Conservation (phyloP, 2,888 invertebrate species). For the Margaritifera margaritifera region DNA sequence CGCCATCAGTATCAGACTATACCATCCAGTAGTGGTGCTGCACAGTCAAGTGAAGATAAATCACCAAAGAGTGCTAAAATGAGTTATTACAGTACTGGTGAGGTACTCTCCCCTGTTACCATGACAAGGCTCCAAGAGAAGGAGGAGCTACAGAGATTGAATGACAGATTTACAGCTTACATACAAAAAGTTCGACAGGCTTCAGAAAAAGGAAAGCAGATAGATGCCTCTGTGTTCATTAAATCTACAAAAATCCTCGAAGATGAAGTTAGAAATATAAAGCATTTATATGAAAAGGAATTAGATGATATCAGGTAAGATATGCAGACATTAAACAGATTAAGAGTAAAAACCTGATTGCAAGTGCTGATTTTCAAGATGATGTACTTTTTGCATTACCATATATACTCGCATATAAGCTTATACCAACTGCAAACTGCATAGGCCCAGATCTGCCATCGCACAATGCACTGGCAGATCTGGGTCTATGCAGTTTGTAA, state of each 20-base stretch:
- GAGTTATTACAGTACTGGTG: conserved; percentile 34
- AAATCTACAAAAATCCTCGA: conserved; percentile 63
- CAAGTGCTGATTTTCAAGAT: neutral
- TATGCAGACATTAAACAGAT: neutral
- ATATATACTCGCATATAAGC: no score
- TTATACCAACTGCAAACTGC: no score
- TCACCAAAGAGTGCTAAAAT: conserved; percentile 12
- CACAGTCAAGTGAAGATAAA: conserved; percentile 6
- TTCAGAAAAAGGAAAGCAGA: conserved; percentile 48
- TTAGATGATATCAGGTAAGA: conserved; percentile 61
- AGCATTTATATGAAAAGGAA: conserved; percentile 64
- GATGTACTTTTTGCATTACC: neutral
- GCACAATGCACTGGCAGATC: no score
- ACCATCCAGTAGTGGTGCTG: neutral
- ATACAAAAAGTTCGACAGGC: conserved; percentile 57
- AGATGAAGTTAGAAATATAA: conserved; percentile 61
- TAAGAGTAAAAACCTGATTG: neutral
- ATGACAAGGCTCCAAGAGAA: conserved; percentile 51
- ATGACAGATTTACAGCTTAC: conserved; percentile 60
- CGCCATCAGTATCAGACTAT: no score
- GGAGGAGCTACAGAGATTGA: conserved; percentile 59
- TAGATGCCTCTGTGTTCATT: conserved; percentile 58
- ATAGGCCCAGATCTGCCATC: no score
- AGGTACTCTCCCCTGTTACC: conserved; percentile 19
- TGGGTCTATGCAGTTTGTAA: no score